These are phyloP conservation scores for Cephus sareptanus DNA, from an alignment of 2,888 invertebrate genomes.

Conservation along the genomic window DNA sequence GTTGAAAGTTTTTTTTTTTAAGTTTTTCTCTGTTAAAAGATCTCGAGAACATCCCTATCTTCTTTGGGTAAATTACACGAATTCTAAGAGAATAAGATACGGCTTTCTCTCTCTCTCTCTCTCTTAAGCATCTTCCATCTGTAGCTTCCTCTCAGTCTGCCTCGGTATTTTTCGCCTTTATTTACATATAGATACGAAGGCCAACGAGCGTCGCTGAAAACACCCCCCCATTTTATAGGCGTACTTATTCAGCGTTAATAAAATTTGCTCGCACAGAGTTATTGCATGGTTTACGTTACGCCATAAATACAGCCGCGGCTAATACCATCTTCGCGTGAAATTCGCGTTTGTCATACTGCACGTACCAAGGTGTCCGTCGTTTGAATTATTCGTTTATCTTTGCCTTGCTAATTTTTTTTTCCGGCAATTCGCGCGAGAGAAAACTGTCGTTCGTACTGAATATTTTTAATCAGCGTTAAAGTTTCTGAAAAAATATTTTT, in stretches of 20 bases:
- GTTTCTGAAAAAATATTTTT: not conserved
- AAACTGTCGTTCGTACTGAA: not conserved
- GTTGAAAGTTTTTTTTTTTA: not conserved
- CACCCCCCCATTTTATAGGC: conserved; percentile 29
- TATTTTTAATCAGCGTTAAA: not conserved
- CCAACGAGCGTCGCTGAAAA: conserved; percentile 20
- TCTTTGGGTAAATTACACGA: not conserved
- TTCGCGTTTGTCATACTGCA: not conserved
- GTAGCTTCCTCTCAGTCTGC: conserved; percentile 19
- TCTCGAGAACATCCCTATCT: not conserved
- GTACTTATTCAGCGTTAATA: conserved; percentile 37
- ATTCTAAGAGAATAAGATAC: not conserved
- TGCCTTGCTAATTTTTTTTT: not conserved
- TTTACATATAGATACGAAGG: conserved; percentile 62
- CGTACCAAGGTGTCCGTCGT: not conserved
- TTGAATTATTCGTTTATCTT: not conserved
- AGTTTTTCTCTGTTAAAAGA: not conserved
- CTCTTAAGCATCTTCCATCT: not conserved
- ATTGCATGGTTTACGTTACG: not conserved
- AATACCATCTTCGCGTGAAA: not conserved
- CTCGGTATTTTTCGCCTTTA: conserved; percentile 40
- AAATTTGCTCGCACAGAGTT: conserved; percentile 32
- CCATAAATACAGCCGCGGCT: not conserved
- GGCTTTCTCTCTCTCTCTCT: conserved; percentile 19
- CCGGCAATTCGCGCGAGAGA: not conserved